A percentile compares a stretch with the other conserved stretches of the same genome.
Evolutionary conservation across 2,113 vertebrate species (phyloP).

Genomic region (Tapirus terrestris): DNA sequence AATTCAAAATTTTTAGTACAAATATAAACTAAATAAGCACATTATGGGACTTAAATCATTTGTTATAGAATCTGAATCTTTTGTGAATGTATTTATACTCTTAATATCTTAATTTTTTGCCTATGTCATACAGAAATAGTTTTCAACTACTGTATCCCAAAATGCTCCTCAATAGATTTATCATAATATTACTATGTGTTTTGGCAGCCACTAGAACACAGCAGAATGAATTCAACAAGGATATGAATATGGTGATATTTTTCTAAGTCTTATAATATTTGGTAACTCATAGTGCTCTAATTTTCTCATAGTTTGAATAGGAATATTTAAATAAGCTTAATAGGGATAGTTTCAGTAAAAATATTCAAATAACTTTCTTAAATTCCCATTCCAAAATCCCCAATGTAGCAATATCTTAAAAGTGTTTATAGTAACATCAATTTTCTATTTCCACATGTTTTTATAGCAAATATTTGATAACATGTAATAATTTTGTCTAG

Average conservation of each 20-base stretch:
- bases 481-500: neutral
- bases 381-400: neutral
- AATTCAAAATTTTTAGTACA: neutral
- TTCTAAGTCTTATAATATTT: neutral
- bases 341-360: neutral
- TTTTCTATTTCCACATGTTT: neutral
- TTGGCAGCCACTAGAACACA: neutral
- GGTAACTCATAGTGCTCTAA: neutral
- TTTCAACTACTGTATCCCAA: neutral
- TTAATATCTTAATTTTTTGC: conserved; percentile 38
- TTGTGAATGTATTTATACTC: neutral
- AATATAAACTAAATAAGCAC: neutral
- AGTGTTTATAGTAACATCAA: neutral
- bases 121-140: neutral
- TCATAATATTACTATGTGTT: neutral
- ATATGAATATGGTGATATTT: neutral
- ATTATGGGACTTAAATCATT: neutral
- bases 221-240: neutral
- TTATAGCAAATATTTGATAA: neutral
- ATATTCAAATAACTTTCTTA: neutral
- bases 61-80: neutral
- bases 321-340: neutral
- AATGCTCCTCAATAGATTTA: neutral
- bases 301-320: neutral
- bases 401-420: neutral